Evolutionary conservation across 1,140 invertebrate species (phyloP), one percentile per base, ranked within the genome.

Genomic region (Neodiprion pinetum): DNA sequence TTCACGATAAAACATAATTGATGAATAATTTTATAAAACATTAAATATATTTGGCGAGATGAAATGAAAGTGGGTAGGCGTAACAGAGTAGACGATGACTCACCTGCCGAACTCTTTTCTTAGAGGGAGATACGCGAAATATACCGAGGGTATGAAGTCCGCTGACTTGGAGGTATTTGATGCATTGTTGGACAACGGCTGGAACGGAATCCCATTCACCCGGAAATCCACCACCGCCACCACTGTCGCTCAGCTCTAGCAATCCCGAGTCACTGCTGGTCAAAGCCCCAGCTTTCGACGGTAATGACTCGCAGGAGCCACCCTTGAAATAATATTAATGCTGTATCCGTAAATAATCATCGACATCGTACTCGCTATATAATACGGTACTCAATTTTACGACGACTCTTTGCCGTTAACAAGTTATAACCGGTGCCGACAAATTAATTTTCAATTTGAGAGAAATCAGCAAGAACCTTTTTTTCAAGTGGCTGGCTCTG

Each of bases 71-170:
- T 0, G 53, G 28, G 5, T 40, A 40, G 28, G 28, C 28, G 28
- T 3, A 40, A 40, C 28, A 40, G 28, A 2, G 28, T 40, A 40
- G 28, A 40, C 2, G 28, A 5, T 1, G 4, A 40, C 84, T 86
- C 85, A 97, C 96, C 93, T 97, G 95, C 88, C 96, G 91, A 49
- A 97, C 94, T 86, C 96, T 90, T 85, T 97, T 98, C 85, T 97
- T 96, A 0, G 96, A 97, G 65, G 94, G 93, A 69, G 95, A 96
- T 40, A 98, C 96, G 75, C 96, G 90, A 89, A 98, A 98, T 67
- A 98, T 93, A 1, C 96, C 96, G 10, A 96, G 89, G 14, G 95
- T 96, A 75, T 93, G 91, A 9, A 98, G 90, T 12, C 96, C 96
- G 78, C 95, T 91, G 12, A 89, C 87, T 82, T 96, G 92, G 48